These are phyloP conservation scores for Peromyscus leucopus DNA, from an alignment of 2,113 vertebrate species.

Conservation along the genomic window DNA sequence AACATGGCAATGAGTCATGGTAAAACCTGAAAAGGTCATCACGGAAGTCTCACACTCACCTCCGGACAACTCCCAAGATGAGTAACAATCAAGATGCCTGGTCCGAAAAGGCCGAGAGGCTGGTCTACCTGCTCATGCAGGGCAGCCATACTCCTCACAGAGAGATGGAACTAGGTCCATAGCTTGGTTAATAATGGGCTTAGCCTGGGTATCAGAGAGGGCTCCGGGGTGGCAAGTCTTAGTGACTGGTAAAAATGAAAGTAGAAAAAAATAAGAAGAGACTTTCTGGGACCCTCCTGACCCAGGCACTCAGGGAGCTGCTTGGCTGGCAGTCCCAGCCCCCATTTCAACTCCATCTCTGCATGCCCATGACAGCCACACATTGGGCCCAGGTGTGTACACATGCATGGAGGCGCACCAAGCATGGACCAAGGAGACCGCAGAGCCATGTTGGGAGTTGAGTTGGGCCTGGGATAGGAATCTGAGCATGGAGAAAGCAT, in stretches of 20 bases:
- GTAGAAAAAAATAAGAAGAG: neutral
- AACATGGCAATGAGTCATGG: rapidly evolving
- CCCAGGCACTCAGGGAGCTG: too few species aligned
- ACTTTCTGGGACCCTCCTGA: too few species aligned
- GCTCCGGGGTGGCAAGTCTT: neutral
- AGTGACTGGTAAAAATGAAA: neutral
- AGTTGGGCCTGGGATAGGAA: neutral
- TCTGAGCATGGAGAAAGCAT: neutral
- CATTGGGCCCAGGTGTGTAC: neutral
- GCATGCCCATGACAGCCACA: neutral
- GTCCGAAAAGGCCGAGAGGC: neutral
- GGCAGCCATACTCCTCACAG: rapidly evolving
- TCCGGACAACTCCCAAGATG: too few species aligned
- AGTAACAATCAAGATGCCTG: neutral
- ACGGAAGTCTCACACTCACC: neutral
- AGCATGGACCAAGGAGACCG: neutral
- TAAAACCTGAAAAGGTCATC: neutral
- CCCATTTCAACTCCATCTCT: neutral
- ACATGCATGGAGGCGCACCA: neutral
- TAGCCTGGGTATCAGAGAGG: neutral
- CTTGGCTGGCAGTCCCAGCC: too few species aligned
- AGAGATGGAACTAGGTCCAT: too few species aligned
- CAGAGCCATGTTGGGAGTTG: neutral
- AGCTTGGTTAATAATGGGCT: neutral
- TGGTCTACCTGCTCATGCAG: too few species aligned